Evolutionary conservation across 2,113 vertebrate species (phyloP).

Genomic region (Tiliqua scincoides): DNA sequence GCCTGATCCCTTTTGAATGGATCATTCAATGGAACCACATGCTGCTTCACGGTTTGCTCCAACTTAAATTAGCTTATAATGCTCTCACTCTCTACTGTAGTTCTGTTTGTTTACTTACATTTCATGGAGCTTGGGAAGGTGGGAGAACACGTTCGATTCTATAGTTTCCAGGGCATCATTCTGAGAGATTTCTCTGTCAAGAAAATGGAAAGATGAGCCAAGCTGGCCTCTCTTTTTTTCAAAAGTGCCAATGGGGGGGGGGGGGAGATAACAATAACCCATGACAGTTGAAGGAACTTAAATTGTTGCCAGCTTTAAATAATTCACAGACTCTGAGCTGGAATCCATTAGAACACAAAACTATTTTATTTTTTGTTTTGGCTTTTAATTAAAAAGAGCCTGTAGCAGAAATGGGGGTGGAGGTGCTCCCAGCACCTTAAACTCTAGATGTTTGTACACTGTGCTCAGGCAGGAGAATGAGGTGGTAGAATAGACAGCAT

Average conservation of each 20-base stretch:
- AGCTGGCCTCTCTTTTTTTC: neutral
- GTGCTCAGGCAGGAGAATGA: neutral
- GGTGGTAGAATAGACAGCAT: neutral
- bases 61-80: neutral
- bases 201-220: slow-evolving; percentile 37
- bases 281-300: neutral
- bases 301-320: neutral
- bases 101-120: slow-evolving; percentile 78
- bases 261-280: neutral
- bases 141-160: slow-evolving; percentile 80
- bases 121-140: slow-evolving; percentile 80
- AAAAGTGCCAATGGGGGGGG: neutral
- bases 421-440: neutral
- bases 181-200: slow-evolving; percentile 83
- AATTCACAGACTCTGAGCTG: neutral
- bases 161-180: slow-evolving; percentile 82
- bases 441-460: accelerated
- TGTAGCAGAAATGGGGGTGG: neutral
- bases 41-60: neutral
- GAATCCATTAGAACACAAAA: neutral
- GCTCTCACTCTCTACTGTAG: slow-evolving; percentile 28
- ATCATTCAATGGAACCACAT: neutral
- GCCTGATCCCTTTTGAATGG: neutral
- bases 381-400: neutral
- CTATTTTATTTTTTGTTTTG: neutral